A percentile compares a stretch with the other conserved stretches of the same genome.
Conservation (phyloP, 2,113 vertebrate species). For the Otis tarda region DNA sequence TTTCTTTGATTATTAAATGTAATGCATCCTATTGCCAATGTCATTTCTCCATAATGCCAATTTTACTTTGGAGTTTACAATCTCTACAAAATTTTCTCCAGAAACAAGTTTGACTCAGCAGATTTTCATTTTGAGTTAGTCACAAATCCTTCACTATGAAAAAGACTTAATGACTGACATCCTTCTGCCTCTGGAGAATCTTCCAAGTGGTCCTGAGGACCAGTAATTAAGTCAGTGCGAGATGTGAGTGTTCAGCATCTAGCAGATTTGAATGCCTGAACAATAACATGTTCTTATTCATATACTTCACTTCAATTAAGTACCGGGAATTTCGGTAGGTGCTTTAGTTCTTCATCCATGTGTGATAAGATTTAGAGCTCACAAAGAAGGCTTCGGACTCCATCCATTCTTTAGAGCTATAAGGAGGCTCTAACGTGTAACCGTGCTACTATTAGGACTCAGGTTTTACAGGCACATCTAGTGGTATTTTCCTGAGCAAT, state of each 20-base stretch:
- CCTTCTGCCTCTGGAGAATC: not conserved
- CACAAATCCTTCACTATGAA: not conserved
- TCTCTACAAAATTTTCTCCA: not conserved
- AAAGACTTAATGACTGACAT: not conserved
- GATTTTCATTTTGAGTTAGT: not conserved
- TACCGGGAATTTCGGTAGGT: not conserved
- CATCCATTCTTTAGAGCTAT: not conserved
- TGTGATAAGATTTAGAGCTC: not conserved
- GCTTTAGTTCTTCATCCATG: not conserved
- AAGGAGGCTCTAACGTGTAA: rapidly evolving
- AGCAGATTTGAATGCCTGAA: not conserved
- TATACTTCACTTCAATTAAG: not conserved
- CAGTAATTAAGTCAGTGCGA: not conserved
- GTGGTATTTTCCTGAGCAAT: not conserved
- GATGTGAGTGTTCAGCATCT: not conserved
- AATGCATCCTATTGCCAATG: not conserved
- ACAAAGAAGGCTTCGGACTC: not conserved
- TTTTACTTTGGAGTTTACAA: not conserved
- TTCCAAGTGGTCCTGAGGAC: not conserved
- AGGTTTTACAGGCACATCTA: not conserved
- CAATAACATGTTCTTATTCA: not conserved
- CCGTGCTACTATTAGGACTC: not conserved
- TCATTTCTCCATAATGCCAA: not conserved
- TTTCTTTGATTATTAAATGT: not conserved
- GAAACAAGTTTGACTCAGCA: not conserved